These are phyloP conservation scores for Scalopus aquaticus DNA, from an alignment of 2,113 vertebrate genomes.

Conservation along the genomic window DNA sequence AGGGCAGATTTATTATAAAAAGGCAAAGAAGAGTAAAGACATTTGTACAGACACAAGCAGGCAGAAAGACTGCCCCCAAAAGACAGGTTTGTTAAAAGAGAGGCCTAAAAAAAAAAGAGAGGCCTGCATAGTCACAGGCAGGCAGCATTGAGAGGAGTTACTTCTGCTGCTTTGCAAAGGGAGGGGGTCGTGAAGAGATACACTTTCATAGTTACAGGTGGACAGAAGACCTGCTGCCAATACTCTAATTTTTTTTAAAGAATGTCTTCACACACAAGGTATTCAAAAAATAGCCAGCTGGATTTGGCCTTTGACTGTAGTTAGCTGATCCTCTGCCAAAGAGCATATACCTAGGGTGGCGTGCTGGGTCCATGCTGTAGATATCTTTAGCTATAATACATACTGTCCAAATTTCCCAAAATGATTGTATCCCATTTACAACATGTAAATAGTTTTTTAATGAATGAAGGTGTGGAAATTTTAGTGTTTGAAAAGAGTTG, in stretches of 20 bases:
- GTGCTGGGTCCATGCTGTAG: neutral
- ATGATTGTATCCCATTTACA: neutral
- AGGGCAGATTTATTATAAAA: no score
- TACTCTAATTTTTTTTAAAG: neutral
- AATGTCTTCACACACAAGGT: neutral
- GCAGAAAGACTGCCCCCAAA: no score
- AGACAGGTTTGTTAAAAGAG: no score
- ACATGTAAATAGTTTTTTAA: neutral
- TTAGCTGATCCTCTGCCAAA: rapidly evolving
- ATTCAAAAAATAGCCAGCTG: neutral
- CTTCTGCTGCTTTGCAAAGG: no score
- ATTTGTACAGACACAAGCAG: no score
- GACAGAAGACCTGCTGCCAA: no score
- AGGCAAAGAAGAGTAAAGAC: neutral
- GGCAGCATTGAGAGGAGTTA: no score
- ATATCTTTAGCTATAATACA: neutral
- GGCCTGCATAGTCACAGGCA: no score
- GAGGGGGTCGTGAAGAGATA: no score
- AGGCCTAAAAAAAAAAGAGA: no score
- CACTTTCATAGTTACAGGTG: no score
- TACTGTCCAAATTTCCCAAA: neutral
- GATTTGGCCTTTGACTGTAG: neutral
- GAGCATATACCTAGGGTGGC: neutral
- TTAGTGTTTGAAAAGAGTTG: neutral
- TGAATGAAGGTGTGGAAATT: neutral